phyloP scores from a whole-genome alignment of 2,113 vertebrate genomes.

The Pachycephala philippinensis region DNA sequence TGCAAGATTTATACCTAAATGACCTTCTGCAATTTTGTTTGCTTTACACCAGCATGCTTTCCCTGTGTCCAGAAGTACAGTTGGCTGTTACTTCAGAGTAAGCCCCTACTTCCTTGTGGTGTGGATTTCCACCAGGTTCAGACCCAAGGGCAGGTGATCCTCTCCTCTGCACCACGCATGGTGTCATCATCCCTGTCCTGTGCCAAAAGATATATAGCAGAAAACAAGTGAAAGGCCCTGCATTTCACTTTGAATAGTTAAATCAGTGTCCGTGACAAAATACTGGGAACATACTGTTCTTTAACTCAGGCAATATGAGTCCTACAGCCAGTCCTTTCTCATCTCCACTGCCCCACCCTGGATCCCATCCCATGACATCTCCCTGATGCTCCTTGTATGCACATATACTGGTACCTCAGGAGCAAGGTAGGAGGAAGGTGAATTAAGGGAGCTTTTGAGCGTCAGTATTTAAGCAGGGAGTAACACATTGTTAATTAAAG shows the following conservation, averaged over 20 bases:
- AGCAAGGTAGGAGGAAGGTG: fast-evolving
- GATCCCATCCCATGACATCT: not conserved
- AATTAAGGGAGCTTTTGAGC: not conserved
- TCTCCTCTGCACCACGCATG: not conserved
- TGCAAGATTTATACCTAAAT: not conserved
- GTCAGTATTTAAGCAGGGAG: not conserved
- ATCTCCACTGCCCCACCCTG: not conserved
- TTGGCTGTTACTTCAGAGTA: not conserved
- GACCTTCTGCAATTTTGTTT: not conserved
- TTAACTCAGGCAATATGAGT: not conserved
- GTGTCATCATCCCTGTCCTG: not conserved
- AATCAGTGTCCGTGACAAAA: not conserved
- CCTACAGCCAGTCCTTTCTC: not conserved
- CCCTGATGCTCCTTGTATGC: not conserved
- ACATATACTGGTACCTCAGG: not conserved
- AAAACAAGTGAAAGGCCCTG: not conserved
- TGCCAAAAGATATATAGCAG: not conserved
- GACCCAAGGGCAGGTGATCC: too few species aligned
- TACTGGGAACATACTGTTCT: not conserved
- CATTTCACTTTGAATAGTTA: not conserved
- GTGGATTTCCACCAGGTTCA: not conserved
- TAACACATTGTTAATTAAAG: not conserved
- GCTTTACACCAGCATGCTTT: not conserved
- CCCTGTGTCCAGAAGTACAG: not conserved
- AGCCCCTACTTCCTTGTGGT: not conserved